Conservation (phyloP, 2,797 vertebrate genomes). For the Mormyrops boulengeri region DNA sequence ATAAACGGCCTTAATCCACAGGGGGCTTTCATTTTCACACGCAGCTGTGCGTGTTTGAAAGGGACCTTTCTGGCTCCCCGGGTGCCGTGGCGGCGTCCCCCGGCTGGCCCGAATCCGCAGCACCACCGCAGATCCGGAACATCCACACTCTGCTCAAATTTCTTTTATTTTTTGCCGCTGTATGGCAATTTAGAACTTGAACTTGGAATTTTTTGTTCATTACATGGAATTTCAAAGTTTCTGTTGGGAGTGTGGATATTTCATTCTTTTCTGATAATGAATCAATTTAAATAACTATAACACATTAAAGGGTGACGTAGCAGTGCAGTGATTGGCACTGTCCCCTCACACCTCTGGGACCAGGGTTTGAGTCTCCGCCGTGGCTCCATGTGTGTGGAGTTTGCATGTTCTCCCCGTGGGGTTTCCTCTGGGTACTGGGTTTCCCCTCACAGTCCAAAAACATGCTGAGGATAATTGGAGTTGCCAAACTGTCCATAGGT, state of each 20-base stretch:
- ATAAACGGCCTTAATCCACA: conserved; percentile 61
- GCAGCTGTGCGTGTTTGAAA: conserved; percentile 45
- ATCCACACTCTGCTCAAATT: not conserved
- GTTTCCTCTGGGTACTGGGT: not conserved
- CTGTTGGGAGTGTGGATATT: not conserved
- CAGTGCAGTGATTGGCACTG: not conserved
- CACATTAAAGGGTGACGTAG: not conserved
- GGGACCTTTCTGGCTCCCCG: conserved; percentile 34
- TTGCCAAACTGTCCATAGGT: not conserved
- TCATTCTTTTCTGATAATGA: not conserved
- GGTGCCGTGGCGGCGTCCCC: not conserved
- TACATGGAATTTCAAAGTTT: not conserved
- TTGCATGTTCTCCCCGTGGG: not conserved
- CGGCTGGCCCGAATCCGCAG: not conserved
- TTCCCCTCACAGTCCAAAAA: not conserved
- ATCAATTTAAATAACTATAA: not conserved
- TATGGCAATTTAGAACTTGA: not conserved
- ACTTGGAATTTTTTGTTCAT: not conserved
- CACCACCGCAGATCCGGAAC: not conserved
- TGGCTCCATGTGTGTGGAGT: not conserved
- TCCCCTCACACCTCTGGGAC: not conserved
- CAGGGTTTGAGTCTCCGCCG: not conserved
- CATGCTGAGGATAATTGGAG: not conserved
- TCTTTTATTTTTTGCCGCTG: not conserved
- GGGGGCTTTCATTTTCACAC: conserved; percentile 50